These are phyloP conservation scores for Rhinopomastus cyanomelas DNA, from an alignment of 2,113 vertebrate genomes.

Conservation along the genomic window DNA sequence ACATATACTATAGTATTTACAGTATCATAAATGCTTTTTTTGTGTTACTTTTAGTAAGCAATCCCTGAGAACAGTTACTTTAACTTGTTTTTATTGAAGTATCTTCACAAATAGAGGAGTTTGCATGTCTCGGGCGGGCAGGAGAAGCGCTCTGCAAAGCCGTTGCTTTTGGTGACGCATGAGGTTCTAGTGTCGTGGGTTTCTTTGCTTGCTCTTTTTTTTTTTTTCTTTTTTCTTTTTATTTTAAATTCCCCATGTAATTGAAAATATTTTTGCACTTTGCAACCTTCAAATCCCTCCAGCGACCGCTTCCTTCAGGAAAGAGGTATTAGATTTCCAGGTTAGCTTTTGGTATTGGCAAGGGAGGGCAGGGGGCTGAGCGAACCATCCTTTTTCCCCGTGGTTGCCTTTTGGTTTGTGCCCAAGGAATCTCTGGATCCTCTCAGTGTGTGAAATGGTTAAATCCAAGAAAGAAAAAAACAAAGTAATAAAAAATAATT, in stretches of 20 bases:
- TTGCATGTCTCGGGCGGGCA: conserved; percentile 60
- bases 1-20: conserved; percentile 97
- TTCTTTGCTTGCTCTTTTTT: conserved; percentile 44
- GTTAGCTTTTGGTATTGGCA: conserved; percentile 74
- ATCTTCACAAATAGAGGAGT: conserved; percentile 70
- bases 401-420: conserved; percentile 74
- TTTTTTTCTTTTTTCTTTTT: background rate
- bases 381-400: conserved; percentile 63
- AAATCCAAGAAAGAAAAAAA: conserved; percentile 41
- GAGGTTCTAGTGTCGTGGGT: conserved; percentile 77
- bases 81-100: conserved; percentile 78
- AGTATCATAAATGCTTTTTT: conserved; percentile 94
- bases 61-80: conserved; percentile 97
- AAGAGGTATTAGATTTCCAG: conserved; percentile 73
- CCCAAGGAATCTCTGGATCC: conserved; percentile 70
- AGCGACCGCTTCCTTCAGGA: conserved; percentile 51
- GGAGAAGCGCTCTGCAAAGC: conserved; percentile 67
- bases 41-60: conserved; percentile 94
- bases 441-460: conserved; percentile 65
- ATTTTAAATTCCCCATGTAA: background rate
- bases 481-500: background rate
- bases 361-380: conserved; percentile 59
- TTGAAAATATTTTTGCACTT: conserved; percentile 25
- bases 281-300: conserved; percentile 50
- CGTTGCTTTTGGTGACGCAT: conserved; percentile 62